These are phyloP conservation scores for Meta bourneti DNA, from an alignment of 2,888 invertebrate genomes.

Conservation along the genomic window DNA sequence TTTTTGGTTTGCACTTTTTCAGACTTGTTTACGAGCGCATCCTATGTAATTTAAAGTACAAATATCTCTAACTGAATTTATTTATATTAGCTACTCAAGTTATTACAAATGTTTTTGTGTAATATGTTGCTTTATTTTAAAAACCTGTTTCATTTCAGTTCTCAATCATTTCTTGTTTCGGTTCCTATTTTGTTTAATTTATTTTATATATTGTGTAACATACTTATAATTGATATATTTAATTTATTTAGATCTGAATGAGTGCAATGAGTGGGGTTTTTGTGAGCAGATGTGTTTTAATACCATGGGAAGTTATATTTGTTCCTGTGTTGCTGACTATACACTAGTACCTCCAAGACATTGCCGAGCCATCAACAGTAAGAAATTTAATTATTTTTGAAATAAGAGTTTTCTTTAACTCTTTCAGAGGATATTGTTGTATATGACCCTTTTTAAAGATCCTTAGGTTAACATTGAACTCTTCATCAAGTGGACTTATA, in stretches of 20 bases:
- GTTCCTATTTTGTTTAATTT: not conserved
- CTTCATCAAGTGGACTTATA: not conserved
- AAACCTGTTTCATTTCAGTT: not conserved
- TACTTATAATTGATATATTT: not conserved
- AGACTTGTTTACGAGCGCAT: too few relatives aligned
- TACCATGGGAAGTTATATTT: slow-evolving; percentile 89
- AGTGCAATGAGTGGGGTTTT: slow-evolving; percentile 83
- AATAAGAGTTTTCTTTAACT: too few relatives aligned
- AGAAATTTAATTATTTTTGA: slow-evolving; percentile 49
- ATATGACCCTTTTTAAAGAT: too few relatives aligned
- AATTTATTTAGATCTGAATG: slow-evolving; percentile 88
- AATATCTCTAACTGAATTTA: too few relatives aligned
- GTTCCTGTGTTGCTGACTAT: slow-evolving; percentile 91
- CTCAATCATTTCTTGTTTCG: not conserved
- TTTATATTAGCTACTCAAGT: not conserved
- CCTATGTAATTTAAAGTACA: too few relatives aligned
- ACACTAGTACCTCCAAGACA: slow-evolving; percentile 83
- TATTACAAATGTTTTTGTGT: not conserved
- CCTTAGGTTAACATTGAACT: too few relatives aligned
- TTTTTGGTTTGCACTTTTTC: too few relatives aligned
- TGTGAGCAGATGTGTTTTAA: slow-evolving; percentile 97
- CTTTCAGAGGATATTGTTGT: too few relatives aligned
- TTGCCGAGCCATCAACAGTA: slow-evolving; percentile 80
- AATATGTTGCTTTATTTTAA: not conserved
- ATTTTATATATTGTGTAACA: not conserved